Evolutionary conservation across 64 coral and sea anemone species (phyloP), one percentile per base, ranked within the genome.

Genomic region (Pocillopora damicornis): DNA sequence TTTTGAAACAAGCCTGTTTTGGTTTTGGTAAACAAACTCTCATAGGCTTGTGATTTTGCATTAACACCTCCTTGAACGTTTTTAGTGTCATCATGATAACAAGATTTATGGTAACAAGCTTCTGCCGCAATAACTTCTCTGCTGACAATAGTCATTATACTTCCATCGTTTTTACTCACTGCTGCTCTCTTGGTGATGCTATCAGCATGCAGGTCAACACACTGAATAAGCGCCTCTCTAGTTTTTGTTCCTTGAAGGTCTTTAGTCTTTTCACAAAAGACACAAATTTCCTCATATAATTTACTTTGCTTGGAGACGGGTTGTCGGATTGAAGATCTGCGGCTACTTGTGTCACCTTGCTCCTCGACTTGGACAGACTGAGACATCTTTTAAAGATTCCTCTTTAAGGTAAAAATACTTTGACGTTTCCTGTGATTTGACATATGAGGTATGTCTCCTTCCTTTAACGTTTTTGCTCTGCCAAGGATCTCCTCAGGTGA

Each of bases 391-490:
- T 37, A 66, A 63, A 17, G 37, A 45, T 30, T 64, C 79, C 84
- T 87, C 64, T 92, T 92, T 62, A 92, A 66, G 4, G 83, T 92
- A 79, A 87, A 92, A 42, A 92, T 87, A 18, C 90, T 92, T 35
- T 75, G 58, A 17, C 75, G 80, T 79, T 79, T 17, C 22, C 90
- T 61, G 65, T 92, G 82, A 61, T 30, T 30, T 30, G 30, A 30
- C 30, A 30, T 30, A 30, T 30, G 30, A 30, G 30, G 30, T 91
- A 86, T 8, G 35, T 60, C 89, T 77, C 76, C 80, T 65, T 62
- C 79, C 23, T 38, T 59, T 4, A 37, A n/a, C 73, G 78, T 79
- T 86, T 63, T 76, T 64, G 80, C 60, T n/a, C 86, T 78, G 3
- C 78, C 30, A 76, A 91, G 74, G 57, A 91, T 37, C 30, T 35